Conservation (phyloP, 2,888 invertebrate genomes). For the Megaustenia siamemsis region DNA sequence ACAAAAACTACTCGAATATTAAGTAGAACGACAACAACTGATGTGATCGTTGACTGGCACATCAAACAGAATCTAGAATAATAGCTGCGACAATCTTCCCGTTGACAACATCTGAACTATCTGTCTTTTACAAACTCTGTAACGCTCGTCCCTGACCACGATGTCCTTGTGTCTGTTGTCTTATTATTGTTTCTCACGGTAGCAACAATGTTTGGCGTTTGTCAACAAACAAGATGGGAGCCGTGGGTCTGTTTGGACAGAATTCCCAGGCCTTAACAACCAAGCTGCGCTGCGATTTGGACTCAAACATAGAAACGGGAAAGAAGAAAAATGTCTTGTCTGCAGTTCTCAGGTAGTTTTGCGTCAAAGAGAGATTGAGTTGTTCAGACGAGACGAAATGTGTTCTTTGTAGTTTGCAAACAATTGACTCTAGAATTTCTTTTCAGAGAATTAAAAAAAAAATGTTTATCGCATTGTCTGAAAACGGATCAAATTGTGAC, state of each 20-base stretch:
- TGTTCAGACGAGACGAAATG: not conserved
- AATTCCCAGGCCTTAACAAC: not conserved
- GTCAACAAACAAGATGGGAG: not conserved
- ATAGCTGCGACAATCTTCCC: too few species aligned
- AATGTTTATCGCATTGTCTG: too few species aligned
- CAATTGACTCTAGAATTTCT: too few species aligned
- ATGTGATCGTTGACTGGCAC: too few species aligned
- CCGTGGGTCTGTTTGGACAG: constrained; percentile 6
- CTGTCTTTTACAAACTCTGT: too few species aligned
- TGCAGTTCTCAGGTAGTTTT: not conserved
- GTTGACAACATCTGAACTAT: not conserved
- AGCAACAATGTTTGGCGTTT: constrained; percentile 18
- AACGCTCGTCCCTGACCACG: too few species aligned
- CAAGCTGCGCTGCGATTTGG: not conserved
- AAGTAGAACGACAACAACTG: too few species aligned
- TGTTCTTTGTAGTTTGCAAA: too few species aligned
- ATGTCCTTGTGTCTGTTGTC: not conserved
- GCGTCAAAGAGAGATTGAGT: not conserved
- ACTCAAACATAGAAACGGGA: not conserved
- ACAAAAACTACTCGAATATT: too few species aligned
- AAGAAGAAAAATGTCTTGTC: not conserved
- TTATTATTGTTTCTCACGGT: constrained; percentile 39
- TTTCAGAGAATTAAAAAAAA: too few species aligned
- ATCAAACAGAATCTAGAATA: too few species aligned
- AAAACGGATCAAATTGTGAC: too few species aligned